Evolutionary conservation across 2,113 vertebrate genomes (phyloP).

Genomic region (Oryzias curvinotus): DNA sequence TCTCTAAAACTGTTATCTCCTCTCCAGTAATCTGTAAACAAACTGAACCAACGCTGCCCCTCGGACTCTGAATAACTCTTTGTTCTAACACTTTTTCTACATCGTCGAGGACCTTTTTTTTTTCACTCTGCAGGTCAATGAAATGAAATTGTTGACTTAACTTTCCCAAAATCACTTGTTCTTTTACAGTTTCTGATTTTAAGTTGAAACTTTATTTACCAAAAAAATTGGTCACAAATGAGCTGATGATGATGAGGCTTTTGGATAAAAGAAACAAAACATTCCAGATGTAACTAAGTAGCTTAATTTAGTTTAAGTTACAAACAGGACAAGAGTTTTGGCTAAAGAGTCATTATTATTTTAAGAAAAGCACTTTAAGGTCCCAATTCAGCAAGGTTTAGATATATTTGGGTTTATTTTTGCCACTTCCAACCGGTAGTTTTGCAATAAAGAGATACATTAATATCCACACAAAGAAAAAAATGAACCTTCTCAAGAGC

Average conservation of each 20-base stretch:
- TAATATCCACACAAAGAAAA: too few species aligned
- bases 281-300: conserved; percentile 14
- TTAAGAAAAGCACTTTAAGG: too few species aligned
- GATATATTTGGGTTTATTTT: too few species aligned
- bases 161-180: not conserved
- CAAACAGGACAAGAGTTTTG: conserved; percentile 11
- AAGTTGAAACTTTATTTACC: conserved; percentile 27
- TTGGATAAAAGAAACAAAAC: too few species aligned
- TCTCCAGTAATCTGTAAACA: conserved; percentile 57
- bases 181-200: conserved; percentile 11
- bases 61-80: not conserved
- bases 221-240: conserved; percentile 14
- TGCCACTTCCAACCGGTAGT: too few species aligned
- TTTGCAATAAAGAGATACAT: too few species aligned
- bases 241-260: conserved; percentile 2
- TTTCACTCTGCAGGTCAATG: too few species aligned
- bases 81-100: too few species aligned
- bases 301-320: conserved; percentile 43
- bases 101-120: too few species aligned
- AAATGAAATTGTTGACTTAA: not conserved
- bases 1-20: conserved; percentile 68
- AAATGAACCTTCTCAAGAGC: too few species aligned
- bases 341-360: not conserved
- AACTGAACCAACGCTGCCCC: not conserved
- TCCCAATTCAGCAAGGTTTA: too few species aligned